Conservation (phyloP, 2,888 invertebrate genomes). For the Watsonalla cultraria region DNA sequence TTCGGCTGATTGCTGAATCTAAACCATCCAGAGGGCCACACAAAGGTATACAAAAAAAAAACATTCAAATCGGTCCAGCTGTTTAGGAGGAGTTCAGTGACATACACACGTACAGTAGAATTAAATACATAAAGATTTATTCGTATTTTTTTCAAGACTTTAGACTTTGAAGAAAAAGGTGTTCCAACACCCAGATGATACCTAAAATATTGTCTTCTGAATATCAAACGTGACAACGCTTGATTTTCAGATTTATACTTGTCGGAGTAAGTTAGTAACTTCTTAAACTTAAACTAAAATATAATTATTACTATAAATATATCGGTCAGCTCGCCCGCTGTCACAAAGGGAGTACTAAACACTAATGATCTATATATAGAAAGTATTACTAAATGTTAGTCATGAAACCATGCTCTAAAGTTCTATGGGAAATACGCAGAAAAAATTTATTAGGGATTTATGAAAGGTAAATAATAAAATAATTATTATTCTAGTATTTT, state of each 20-base stretch:
- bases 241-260: background rate
- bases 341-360: conserved; percentile 14
- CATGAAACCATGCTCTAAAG: conserved; percentile 48
- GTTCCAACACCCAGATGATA: background rate
- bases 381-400: background rate
- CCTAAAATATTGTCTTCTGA: background rate
- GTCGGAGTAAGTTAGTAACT: background rate
- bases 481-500: no score
- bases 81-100: no score
- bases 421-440: conserved; percentile 17
- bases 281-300: conserved; percentile 6
- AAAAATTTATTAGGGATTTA: no score
- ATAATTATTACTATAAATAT: conserved; percentile 10
- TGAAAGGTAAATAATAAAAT: no score
- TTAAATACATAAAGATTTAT: no score
- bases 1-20: no score
- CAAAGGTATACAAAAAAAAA: no score
- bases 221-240: background rate
- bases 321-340: conserved; percentile 63
- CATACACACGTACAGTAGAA: no score
- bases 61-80: no score
- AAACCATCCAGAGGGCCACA: no score
- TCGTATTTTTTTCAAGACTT: no score
- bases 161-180: no score
- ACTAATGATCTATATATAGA: background rate